Percentiles rank a stretch among this genome's conserved stretches.
These are phyloP conservation scores for Neofelis nebulosa DNA, from an alignment of 2,113 vertebrate species.

Conservation along the genomic window DNA sequence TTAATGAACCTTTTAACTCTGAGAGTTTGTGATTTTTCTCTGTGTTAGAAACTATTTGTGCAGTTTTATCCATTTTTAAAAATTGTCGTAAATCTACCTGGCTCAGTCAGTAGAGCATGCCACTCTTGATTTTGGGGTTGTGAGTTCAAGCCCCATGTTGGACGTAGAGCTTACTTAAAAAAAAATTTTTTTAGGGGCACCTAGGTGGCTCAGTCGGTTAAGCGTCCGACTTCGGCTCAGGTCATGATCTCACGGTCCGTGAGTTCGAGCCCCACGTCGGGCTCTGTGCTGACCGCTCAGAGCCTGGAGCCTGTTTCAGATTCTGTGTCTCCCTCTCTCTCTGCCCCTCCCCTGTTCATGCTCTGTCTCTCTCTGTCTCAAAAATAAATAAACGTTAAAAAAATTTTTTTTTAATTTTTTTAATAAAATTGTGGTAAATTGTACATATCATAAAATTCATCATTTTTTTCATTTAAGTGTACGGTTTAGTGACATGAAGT, in stretches of 20 bases:
- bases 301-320: too few species aligned
- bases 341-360: too few species aligned
- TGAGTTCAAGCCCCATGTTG: background rate
- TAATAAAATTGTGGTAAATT: background rate
- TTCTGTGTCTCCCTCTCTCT: too few species aligned
- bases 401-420: too few species aligned
- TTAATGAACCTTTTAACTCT: background rate
- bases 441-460: background rate
- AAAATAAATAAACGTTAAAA: too few species aligned
- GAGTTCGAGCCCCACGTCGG: too few species aligned
- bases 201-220: too few species aligned
- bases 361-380: too few species aligned
- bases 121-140: background rate
- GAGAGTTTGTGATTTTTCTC: slow-evolving; percentile 16
- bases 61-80: background rate
- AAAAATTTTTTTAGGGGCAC: too few species aligned
- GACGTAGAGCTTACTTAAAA: background rate
- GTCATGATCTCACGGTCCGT: too few species aligned
- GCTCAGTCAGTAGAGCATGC: background rate
- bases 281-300: too few species aligned
- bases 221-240: too few species aligned
- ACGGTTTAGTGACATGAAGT: background rate
- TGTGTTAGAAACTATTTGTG: slow-evolving; percentile 30
- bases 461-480: background rate
- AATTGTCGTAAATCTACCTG: background rate